These are phyloP conservation scores for Menura novaehollandiae DNA, from an alignment of 2,113 vertebrate genomes.

Conservation along the genomic window DNA sequence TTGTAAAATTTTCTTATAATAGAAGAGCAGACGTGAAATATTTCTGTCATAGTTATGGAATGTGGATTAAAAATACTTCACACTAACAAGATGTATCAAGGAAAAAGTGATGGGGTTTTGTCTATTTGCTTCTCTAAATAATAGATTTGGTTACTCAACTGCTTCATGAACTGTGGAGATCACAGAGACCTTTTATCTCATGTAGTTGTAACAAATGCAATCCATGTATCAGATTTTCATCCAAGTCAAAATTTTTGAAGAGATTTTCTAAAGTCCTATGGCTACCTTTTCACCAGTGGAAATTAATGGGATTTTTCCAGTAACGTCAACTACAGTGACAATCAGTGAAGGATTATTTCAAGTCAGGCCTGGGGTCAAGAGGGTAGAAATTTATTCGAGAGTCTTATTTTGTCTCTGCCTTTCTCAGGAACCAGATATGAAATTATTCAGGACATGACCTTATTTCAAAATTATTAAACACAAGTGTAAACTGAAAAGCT, in stretches of 20 bases:
- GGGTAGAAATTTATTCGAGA: neutral
- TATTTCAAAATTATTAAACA: neutral
- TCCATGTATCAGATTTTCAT: neutral
- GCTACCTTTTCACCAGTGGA: neutral
- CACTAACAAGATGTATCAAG: neutral
- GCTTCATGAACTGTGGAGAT: neutral
- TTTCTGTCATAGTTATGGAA: neutral
- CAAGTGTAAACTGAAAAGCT: neutral
- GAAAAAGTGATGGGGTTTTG: neutral
- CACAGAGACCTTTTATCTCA: neutral
- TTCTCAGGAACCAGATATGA: neutral
- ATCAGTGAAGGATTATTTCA: neutral
- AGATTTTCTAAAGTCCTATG: neutral
- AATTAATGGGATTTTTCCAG: neutral
- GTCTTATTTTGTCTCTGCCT: neutral
- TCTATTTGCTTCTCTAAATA: neutral
- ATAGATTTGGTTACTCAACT: neutral
- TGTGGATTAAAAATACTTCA: neutral
- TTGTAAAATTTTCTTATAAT: neutral
- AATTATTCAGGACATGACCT: neutral
- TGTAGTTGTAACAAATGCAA: neutral
- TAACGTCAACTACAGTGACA: neutral
- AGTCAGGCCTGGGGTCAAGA: neutral
- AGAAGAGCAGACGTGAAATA: neutral
- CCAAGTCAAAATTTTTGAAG: neutral